Percentiles rank a stretch among this genome's conserved stretches.
Conservation (phyloP, 2,113 vertebrate genomes). For the Actenoides hombroni region DNA sequence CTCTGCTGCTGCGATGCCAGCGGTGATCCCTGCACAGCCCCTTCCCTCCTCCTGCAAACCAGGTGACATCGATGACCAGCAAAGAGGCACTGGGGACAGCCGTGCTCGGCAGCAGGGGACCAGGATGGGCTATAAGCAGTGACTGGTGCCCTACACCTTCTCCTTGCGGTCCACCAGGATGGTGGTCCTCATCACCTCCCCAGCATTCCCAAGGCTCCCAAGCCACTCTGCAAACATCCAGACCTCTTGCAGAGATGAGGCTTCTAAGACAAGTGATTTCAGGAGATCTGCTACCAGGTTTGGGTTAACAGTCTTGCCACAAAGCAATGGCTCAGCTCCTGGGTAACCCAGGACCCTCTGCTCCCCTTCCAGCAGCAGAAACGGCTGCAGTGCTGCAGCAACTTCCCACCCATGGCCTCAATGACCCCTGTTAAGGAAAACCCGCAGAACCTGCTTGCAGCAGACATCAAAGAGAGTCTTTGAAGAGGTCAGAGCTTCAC, state of each 20-base stretch:
- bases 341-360: not conserved
- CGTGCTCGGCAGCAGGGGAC: not conserved
- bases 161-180: not conserved
- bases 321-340: fast-evolving
- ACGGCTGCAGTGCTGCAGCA: fast-evolving
- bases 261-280: not conserved
- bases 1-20: fast-evolving
- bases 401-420: fast-evolving
- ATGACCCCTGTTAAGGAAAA: fast-evolving
- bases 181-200: not conserved
- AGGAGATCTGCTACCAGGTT: not conserved
- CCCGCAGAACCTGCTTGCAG: not conserved
- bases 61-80: not conserved
- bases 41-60: not conserved
- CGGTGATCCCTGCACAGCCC: not conserved
- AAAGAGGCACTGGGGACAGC: too few relatives aligned
- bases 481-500: not conserved
- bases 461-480: not conserved
- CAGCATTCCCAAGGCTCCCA: not conserved
- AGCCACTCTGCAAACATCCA: too few relatives aligned
- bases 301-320: not conserved
- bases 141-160: not conserved
- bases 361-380: not conserved
- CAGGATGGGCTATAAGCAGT: not conserved
- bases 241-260: not conserved